Percentiles rank a stretch among this genome's conserved stretches.
Evolutionary conservation across 1,140 invertebrate species (phyloP).

Genomic region (Aphidius ervi): DNA sequence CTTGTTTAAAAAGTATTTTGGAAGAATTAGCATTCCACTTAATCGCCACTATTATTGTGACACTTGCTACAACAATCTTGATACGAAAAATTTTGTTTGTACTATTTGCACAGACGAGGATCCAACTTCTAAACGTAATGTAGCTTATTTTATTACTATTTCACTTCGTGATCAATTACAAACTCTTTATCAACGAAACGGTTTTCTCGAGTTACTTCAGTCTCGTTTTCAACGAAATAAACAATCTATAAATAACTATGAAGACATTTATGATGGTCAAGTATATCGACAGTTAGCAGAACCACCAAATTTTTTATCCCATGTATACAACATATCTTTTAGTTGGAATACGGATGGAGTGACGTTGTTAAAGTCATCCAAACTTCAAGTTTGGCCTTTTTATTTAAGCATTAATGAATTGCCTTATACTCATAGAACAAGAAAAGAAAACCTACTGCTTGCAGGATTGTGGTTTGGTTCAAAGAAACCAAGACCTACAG

Average conservation of each 20-base stretch:
- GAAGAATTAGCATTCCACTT: neutral
- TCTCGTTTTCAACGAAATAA: neutral
- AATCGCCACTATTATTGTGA: neutral
- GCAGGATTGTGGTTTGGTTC: conserved; percentile 22
- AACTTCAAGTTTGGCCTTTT: conserved; percentile 34
- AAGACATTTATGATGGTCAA: conserved; percentile 25
- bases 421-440: conserved; percentile 8
- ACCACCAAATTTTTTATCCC: conserved; percentile 4
- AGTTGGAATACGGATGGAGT: conserved; percentile 32
- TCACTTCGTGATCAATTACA: neutral
- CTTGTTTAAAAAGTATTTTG: conserved; percentile 8
- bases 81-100: neutral
- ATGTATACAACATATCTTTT: conserved; percentile 24
- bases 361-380: conserved; percentile 33
- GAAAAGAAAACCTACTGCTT: conserved; percentile 19
- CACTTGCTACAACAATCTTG: neutral
- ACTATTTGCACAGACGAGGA: neutral
- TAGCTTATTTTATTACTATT: neutral
- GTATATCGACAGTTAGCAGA: conserved; percentile 17
- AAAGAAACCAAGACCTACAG: conserved; percentile 17
- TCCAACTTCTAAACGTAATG: neutral
- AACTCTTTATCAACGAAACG: neutral
- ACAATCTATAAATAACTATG: neutral
- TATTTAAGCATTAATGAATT: conserved; percentile 30
- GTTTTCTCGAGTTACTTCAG: neutral